A percentile compares a stretch with the other conserved stretches of the same genome.
Evolutionary conservation across 53 echinoderm and acorn worm species (phyloP).

Genomic region (Stichopus horrens): DNA sequence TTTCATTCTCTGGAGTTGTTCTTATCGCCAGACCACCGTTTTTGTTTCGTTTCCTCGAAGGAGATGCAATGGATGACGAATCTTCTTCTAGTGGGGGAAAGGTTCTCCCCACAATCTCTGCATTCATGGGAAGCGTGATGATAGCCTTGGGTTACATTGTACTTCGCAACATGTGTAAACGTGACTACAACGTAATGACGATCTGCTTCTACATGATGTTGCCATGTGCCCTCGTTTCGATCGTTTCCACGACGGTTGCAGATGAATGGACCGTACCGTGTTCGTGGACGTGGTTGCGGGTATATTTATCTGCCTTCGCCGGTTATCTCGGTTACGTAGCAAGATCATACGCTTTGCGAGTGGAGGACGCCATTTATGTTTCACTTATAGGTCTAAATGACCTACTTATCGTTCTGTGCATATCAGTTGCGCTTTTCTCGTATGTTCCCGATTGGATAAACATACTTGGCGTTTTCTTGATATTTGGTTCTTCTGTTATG

Average conservation of each 20-base stretch:
- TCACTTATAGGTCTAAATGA: not conserved
- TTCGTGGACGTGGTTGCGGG: not conserved
- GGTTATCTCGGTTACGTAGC: not conserved
- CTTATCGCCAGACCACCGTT: conserved; percentile 21
- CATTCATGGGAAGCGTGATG: not conserved
- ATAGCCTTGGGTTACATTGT: not conserved
- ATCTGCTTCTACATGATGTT: not conserved
- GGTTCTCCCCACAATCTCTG: not conserved
- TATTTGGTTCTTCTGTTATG: not conserved
- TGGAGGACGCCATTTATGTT: conserved; percentile 5
- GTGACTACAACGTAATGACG: not conserved
- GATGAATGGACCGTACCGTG: not conserved
- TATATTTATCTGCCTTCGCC: not conserved
- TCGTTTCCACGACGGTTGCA: not conserved
- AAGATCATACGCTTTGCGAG: not conserved
- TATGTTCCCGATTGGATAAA: not conserved
- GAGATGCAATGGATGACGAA: not conserved
- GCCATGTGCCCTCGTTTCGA: not conserved
- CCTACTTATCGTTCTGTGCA: not conserved
- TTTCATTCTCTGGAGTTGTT: conserved; percentile 4
- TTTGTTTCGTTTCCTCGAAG: not conserved
- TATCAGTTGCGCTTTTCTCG: not conserved
- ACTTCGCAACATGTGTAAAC: not conserved
- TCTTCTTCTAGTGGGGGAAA: not conserved
- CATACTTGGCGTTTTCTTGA: not conserved